Percentiles rank a stretch among this genome's conserved stretches.
These are phyloP conservation scores for Montipora foliosa DNA, from an alignment of 64 coral and sea anemone genomes.

Conservation along the genomic window DNA sequence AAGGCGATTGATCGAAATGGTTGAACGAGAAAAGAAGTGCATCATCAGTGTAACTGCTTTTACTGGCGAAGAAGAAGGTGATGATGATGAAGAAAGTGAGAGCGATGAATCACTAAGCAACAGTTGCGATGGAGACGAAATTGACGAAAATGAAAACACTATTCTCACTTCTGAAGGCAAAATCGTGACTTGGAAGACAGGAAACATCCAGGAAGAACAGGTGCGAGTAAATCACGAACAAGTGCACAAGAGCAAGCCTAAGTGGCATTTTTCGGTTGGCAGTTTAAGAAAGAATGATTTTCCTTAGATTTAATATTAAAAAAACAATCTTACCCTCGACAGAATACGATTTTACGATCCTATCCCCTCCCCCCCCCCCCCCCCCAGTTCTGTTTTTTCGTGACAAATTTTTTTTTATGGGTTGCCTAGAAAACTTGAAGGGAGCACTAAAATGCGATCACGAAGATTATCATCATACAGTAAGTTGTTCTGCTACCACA, in stretches of 20 bases:
- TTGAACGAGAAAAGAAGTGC: constrained; percentile 19
- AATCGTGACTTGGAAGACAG: constrained; percentile 37
- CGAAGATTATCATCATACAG: not conserved
- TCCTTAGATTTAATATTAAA: no score
- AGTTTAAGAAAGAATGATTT: no score
- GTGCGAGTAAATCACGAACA: not conserved
- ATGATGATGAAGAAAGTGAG: constrained; percentile 25
- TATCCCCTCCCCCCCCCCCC: no score
- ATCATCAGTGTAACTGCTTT: not conserved
- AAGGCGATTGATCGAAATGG: not conserved
- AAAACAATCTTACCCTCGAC: no score
- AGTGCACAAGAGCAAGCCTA: no score
- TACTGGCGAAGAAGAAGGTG: not conserved
- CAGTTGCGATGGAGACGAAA: not conserved
- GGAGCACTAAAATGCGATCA: not conserved
- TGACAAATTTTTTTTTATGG: no score
- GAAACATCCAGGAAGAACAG: constrained; percentile 39
- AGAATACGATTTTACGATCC: no score
- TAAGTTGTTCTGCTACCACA: not conserved
- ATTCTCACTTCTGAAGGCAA: not conserved
- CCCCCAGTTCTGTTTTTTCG: no score
- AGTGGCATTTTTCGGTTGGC: no score
- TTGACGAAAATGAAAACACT: constrained; percentile 19
- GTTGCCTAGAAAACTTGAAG: no score
- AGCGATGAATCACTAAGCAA: not conserved